A percentile compares a stretch with the other conserved stretches of the same genome.
These are phyloP conservation scores for Grantiella picta DNA, from an alignment of 2,113 vertebrate genomes.

Conservation along the genomic window DNA sequence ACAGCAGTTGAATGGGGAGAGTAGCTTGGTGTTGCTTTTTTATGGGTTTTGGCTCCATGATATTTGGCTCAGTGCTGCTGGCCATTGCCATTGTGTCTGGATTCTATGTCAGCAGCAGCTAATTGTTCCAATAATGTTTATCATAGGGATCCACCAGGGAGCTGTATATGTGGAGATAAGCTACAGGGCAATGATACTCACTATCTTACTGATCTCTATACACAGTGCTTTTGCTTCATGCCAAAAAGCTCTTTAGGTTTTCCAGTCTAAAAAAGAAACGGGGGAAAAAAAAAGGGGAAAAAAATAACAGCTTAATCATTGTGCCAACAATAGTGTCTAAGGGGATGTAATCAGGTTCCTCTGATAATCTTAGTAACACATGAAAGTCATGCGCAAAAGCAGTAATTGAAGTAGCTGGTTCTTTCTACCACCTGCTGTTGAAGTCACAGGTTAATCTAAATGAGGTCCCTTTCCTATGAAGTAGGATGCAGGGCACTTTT, in stretches of 20 bases:
- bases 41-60: slow-evolving; percentile 79
- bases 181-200: slow-evolving; percentile 80
- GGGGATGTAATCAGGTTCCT: slow-evolving; percentile 80
- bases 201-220: slow-evolving; percentile 82
- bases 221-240: slow-evolving; percentile 73
- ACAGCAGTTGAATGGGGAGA: slow-evolving; percentile 78
- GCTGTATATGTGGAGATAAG: slow-evolving; percentile 87
- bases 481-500: slow-evolving; percentile 72
- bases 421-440: slow-evolving; percentile 83
- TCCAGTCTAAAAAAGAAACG: slow-evolving; percentile 59
- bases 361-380: slow-evolving; percentile 81
- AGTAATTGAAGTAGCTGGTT: slow-evolving; percentile 80
- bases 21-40: slow-evolving; percentile 78
- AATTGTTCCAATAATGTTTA: slow-evolving; percentile 90
- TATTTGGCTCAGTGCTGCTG: slow-evolving; percentile 77
- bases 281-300: neutral
- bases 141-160: slow-evolving; percentile 84
- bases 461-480: slow-evolving; percentile 74
- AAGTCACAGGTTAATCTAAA: slow-evolving; percentile 84
- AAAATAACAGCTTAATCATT: slow-evolving; percentile 80
- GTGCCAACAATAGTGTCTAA: slow-evolving; percentile 80
- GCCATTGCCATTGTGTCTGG: slow-evolving; percentile 78
- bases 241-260: slow-evolving; percentile 78
- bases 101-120: slow-evolving; percentile 82
- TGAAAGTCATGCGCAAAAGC: slow-evolving; percentile 78